Evolutionary conservation across 2,888 invertebrate genomes (phyloP).

Genomic region (Pyrrhia umbra): DNA sequence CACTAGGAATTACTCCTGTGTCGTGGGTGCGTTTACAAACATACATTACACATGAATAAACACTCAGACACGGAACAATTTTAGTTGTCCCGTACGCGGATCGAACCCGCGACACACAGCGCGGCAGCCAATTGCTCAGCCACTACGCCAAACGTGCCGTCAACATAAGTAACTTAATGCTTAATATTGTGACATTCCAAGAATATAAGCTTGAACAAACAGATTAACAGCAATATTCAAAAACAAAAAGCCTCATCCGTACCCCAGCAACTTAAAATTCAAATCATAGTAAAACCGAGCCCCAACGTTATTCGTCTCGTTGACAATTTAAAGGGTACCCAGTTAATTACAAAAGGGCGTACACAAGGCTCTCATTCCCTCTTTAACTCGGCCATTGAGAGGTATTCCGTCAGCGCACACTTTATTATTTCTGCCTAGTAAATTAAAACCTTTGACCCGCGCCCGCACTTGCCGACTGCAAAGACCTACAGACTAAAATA

Average conservation of each 20-base stretch:
- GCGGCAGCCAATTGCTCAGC: too few relatives aligned
- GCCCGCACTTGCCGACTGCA: constrained; percentile 30
- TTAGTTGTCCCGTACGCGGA: too few relatives aligned
- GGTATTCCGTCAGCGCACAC: constrained; percentile 54
- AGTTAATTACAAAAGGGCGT: constrained; percentile 60
- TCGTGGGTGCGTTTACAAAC: too few relatives aligned
- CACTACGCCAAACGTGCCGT: too few relatives aligned
- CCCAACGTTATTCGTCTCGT: constrained; percentile 30
- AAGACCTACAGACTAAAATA: constrained; percentile 64
- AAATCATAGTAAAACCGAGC: constrained; percentile 40
- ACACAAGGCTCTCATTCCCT: constrained; percentile 53
- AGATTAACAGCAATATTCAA: not conserved
- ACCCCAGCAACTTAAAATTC: constrained; percentile 41
- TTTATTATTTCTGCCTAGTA: constrained; percentile 63
- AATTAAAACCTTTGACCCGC: constrained; percentile 64
- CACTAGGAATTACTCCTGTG: too few relatives aligned
- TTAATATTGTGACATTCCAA: too few relatives aligned
- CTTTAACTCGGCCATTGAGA: constrained; percentile 54
- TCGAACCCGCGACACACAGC: too few relatives aligned
- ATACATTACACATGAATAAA: too few relatives aligned
- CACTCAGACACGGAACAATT: too few relatives aligned
- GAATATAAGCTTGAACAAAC: too few relatives aligned
- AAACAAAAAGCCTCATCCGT: constrained; percentile 1
- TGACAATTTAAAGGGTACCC: constrained; percentile 54
- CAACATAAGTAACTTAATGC: too few relatives aligned